Conservation (phyloP, 2,888 invertebrate species). For the Bursaphelenchus okinawaensis region DNA sequence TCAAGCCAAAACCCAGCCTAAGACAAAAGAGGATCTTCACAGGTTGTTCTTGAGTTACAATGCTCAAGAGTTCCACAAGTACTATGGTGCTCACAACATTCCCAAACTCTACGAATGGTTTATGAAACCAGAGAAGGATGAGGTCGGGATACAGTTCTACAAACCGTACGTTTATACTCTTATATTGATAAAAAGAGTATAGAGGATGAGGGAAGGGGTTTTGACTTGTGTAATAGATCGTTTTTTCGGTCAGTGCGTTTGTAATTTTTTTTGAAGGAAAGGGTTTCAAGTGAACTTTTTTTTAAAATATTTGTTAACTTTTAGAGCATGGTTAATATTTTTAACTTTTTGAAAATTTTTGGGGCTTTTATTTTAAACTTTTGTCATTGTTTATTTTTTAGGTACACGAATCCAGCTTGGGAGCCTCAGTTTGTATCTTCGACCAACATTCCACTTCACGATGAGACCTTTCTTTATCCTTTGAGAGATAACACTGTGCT, state of each 20-base stretch:
- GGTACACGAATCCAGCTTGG: constrained; percentile 23
- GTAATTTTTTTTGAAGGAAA: neutral
- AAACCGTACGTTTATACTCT: constrained; percentile 8
- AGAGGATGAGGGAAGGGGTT: too few species aligned
- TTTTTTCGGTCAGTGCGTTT: too few species aligned
- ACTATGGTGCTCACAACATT: constrained; percentile 26
- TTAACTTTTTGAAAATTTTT: too few species aligned
- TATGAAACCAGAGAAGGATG: constrained; percentile 5
- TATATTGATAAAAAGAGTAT: neutral
- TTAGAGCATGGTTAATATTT: too few species aligned
- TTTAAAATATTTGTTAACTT: too few species aligned
- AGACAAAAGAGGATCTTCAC: constrained; percentile 21
- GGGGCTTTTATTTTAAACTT: neutral
- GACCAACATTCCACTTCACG: constrained; percentile 25
- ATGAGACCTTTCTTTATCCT: constrained; percentile 25
- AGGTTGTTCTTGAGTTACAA: constrained; percentile 10
- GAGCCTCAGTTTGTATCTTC: constrained; percentile 31
- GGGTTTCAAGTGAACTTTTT: too few species aligned
- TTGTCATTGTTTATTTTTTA: constrained; percentile 13
- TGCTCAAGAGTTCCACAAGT: constrained; percentile 30
- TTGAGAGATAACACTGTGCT: constrained; percentile 30
- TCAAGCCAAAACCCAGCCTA: constrained; percentile 13
- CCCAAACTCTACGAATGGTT: constrained; percentile 30
- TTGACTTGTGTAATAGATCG: too few species aligned
- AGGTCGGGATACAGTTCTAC: constrained; percentile 17